A percentile compares a stretch with the other conserved stretches of the same genome.
These are phyloP conservation scores for Aurelia coerulea DNA, from an alignment of 30 jellyfish, hydroid and myxozoan genomes.

Conservation along the genomic window DNA sequence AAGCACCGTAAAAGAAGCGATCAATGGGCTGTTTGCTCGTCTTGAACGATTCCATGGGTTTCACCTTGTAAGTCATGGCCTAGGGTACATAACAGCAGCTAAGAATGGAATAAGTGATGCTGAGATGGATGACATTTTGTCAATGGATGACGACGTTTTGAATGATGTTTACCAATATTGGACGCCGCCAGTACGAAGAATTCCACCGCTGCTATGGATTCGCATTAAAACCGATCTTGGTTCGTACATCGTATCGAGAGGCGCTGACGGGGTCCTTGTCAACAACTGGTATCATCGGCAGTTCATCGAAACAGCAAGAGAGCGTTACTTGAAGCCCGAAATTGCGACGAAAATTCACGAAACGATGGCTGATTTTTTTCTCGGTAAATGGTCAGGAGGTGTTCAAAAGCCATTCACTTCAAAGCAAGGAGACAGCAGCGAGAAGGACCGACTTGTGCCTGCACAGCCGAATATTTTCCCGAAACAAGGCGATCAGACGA, in stretches of 20 bases:
- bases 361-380: conserved; percentile 69
- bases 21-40: conserved; percentile 70
- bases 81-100: conserved; percentile 86
- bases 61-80: conserved; percentile 76
- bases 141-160: conserved; percentile 88
- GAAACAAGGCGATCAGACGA: conserved; percentile 18
- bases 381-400: conserved; percentile 85
- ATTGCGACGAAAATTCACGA: conserved; percentile 41
- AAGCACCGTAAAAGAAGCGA: conserved; percentile 65
- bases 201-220: conserved; percentile 91
- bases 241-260: conserved; percentile 83
- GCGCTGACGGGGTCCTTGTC: conserved; percentile 69
- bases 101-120: conserved; percentile 87
- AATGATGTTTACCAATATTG: conserved; percentile 95
- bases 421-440: conserved; percentile 63
- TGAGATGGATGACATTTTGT: conserved; percentile 83
- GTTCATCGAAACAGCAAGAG: conserved; percentile 83
- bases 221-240: conserved; percentile 87
- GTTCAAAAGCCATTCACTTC: conserved; percentile 63
- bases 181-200: conserved; percentile 93
- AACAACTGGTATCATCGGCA: conserved; percentile 92
- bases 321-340: conserved; percentile 59
- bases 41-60: conserved; percentile 85
- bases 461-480: conserved; percentile 82
- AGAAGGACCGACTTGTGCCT: conserved; percentile 78